Evolutionary conservation across 2,113 vertebrate genomes (phyloP), one percentile per base, ranked within the genome.

Genomic region (Corynorhinus townsendii): DNA sequence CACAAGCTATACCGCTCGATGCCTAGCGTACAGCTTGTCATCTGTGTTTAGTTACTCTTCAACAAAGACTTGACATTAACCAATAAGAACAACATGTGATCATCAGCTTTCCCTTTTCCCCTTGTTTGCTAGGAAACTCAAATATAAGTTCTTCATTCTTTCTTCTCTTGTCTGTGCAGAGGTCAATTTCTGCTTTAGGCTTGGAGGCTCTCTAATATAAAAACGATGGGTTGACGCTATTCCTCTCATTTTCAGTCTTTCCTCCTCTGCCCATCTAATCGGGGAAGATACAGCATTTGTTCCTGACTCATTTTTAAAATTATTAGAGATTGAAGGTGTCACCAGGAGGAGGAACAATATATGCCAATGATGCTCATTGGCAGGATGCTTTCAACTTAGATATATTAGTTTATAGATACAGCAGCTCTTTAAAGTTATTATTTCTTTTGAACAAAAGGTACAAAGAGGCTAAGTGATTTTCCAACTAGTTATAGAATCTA

Each of bases 401-500:
- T 7, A 9, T 4, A 47, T 66, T 71, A 38, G 20, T 77, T 68
- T 75, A 73, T 16, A 64, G 66, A 89, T 17, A 54, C 1, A 59
- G 35, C 20, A 16, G n/a, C 0, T 24, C 43, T 82, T 35, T 49
- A 76, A 47, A 68, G 59, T 84, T 86, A 86, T 14, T 64, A 49
- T 73, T 86, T 90, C 30, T n/a, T 96, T 88, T 75, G 73, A 93
- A 95, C 33, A 81, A 92, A 85, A 84, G 33, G 12, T 54, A 40
- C 11, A 56, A 43, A 83, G 15, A 81, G 17, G 38, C 56, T 66
- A 86, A 80, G 87, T 56, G 76, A 49, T 45, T 72, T 87, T 40
- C 66, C 40, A 87, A 64, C 72, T n/a, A 49, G 69, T 0, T 52
- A 38, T 10, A 81, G 28, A 94, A 47, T 7, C 26, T 10, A 22